phyloP scores from a whole-genome alignment of 2,888 invertebrate genomes.

The Molorchus minor region DNA sequence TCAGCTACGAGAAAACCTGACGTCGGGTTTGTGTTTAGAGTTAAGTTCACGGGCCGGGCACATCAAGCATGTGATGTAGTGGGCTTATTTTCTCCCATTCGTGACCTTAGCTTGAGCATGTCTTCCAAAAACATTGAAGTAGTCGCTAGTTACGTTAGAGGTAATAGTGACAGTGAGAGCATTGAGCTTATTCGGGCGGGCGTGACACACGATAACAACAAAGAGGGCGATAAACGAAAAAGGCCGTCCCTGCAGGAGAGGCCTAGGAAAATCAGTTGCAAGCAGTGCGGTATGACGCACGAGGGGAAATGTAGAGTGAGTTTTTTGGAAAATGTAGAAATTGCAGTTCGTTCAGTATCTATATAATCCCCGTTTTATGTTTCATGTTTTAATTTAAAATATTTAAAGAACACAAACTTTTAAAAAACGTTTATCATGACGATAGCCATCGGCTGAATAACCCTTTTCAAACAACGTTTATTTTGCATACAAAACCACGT shows the following conservation, averaged over 20 bases:
- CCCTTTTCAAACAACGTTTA: no score
- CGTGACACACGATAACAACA: conserved; percentile 22
- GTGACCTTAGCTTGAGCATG: no score
- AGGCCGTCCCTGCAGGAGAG: conserved; percentile 29
- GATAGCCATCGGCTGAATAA: no score
- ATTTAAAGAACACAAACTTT: no score
- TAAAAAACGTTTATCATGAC: no score
- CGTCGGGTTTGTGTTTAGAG: background rate
- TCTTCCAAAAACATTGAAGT: conserved; percentile 12
- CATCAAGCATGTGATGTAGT: no score
- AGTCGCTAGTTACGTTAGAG: conserved; percentile 22
- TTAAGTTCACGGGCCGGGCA: background rate
- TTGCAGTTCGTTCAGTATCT: no score
- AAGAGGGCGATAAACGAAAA: background rate
- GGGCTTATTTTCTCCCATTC: no score
- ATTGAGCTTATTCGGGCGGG: conserved; percentile 39
- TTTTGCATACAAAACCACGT: no score
- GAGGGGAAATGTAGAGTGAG: conserved; percentile 45
- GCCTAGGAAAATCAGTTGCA: conserved; percentile 44
- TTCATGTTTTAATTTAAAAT: no score
- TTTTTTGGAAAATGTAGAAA: background rate
- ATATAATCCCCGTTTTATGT: no score
- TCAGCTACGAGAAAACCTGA: conserved; percentile 24
- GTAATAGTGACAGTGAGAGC: conserved; percentile 42
- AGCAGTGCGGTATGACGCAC: conserved; percentile 46